phyloP scores from a whole-genome alignment of 2,113 vertebrate species.

The Centropus bengalensis region DNA sequence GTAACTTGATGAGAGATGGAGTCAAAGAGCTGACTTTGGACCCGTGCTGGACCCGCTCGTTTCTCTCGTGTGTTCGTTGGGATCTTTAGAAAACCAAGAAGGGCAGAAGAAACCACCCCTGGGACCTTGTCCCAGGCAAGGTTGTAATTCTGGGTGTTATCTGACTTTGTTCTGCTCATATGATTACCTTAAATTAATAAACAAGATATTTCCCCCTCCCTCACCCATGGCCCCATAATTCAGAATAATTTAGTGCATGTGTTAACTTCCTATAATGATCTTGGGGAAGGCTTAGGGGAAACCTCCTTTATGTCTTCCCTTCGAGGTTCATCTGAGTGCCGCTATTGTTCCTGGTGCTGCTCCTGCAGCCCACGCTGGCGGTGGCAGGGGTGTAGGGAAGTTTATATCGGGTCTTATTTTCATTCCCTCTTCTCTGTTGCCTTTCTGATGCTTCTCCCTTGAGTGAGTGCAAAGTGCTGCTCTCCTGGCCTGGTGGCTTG shows the following conservation, averaged over 20 bases:
- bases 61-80: rapidly evolving
- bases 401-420: neutral
- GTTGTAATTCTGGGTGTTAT: neutral
- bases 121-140: neutral
- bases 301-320: neutral
- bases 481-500: neutral
- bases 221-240: neutral
- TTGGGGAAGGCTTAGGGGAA: neutral
- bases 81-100: neutral
- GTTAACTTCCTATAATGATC: too few species aligned
- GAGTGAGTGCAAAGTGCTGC: rapidly evolving
- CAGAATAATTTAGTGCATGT: neutral
- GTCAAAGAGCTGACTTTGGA: neutral
- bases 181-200: neutral
- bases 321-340: neutral
- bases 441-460: neutral
- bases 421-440: neutral
- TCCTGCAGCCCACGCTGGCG: rapidly evolving
- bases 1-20: neutral
- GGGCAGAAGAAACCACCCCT: neutral
- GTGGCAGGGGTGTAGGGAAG: neutral
- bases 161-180: neutral
- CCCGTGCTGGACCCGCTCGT: conserved; percentile 20
- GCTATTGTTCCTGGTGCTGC: neutral
- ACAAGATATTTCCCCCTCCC: neutral